phyloP scores from a whole-genome alignment of 1,140 invertebrate genomes.

The Bombus waltoni region DNA sequence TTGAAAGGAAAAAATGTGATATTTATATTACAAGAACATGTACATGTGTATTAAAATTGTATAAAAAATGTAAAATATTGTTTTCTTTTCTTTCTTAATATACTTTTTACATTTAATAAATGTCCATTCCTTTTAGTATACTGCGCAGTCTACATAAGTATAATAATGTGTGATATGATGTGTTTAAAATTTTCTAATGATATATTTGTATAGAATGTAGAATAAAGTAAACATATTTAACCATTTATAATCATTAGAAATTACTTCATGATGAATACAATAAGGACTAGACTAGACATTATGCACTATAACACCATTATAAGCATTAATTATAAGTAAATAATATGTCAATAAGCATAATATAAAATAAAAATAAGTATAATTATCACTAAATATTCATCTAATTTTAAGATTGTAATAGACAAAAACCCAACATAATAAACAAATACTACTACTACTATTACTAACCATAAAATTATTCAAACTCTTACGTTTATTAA shows the following conservation, averaged over 20 bases:
- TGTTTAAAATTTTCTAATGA: not conserved
- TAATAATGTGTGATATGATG: not conserved
- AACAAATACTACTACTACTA: too few species aligned
- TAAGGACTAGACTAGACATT: too few species aligned
- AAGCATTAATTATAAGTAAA: not conserved
- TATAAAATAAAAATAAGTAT: too few species aligned
- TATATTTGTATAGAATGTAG: not conserved
- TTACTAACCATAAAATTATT: not conserved
- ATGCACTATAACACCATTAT: too few species aligned
- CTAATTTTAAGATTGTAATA: too few species aligned
- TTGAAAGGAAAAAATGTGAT: not conserved
- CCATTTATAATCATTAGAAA: not conserved
- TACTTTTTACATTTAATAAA: conserved; percentile 32
- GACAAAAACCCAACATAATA: too few species aligned
- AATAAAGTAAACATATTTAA: not conserved
- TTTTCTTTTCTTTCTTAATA: not conserved
- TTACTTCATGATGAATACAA: too few species aligned
- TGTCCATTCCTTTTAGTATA: not conserved
- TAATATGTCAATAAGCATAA: not conserved
- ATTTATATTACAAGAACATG: conserved; percentile 13
- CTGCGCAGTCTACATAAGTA: too few species aligned
- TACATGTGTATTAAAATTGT: not conserved
- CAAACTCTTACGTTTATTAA: not conserved
- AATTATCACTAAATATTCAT: too few species aligned
- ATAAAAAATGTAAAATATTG: not conserved